Evolutionary conservation across 2,113 vertebrate genomes (phyloP), one percentile per base, ranked within the genome.

Genomic region (Coregonus clupeaformis): DNA sequence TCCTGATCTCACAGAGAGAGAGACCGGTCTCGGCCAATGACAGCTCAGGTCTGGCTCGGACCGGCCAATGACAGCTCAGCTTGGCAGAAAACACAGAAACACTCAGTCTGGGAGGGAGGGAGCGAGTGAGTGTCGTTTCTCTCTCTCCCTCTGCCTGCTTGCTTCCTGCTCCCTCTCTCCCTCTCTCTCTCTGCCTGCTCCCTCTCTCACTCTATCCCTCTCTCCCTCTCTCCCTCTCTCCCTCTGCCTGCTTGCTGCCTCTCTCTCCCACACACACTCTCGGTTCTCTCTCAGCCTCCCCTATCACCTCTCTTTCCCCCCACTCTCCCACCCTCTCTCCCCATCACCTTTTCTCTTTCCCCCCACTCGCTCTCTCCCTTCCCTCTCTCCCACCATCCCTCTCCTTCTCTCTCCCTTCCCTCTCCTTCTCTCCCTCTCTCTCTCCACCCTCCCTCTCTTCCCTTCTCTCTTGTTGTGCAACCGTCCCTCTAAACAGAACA

Each of bases 51-150:
- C 91, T 90, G 82, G 76, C 72, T 68, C 80, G 6, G 24, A 7
- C 32, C 87, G 89, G 86, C 90, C 91, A 91, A 91, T 93, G 90
- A 87, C 87, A 81, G 89, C 90, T 90, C 88, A 91, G 90, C 78
- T 86, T 89, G 86, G 86, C 88, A 90, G 90, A 87, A 90, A 88
- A 90, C 88, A 85, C 81, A 82, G 82, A 88, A 87, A 89, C 89
- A 87, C 86, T 67, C 64, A 84, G 81, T 83, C 89, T 86, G 18
- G 16, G 65, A 18, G 32, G 29, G 57, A 77, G 71, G 72, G 86
- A 91, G 4, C 82, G 6, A 36, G 7, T 36, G 32, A 36, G 32
- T 36, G 32, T 77, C 36, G 59, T 77, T 73, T 85, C 86, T 86
- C 86, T 74, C 82, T 75, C 68, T 45, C 67, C 64, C 68, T 67